Evolutionary conservation across 2,888 invertebrate genomes (phyloP), one percentile per base, ranked within the genome.

Genomic region (Cyclophora punctaria): DNA sequence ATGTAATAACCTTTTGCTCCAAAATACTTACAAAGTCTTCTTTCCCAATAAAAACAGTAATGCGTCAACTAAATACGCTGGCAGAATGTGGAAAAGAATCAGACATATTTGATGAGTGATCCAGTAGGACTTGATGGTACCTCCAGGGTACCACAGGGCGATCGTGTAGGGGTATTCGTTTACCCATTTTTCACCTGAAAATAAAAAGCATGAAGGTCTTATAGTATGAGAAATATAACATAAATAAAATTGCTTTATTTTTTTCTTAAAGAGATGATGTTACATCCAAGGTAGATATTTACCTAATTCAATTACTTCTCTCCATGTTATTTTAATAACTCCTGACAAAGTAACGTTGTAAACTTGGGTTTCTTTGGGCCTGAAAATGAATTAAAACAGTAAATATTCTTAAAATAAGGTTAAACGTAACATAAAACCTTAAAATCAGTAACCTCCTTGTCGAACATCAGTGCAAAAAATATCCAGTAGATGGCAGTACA

Each of bases 271-370:
- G 20, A 20, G 20, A 20, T 20, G 20, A 20, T 20, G 20, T 20
- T 20, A 20, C 20, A 20, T 20, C 20, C 20, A 20, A 1, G 20
- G 20, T 20, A 20, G 20, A 20, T 20, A 20, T 20, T 20, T 89
- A 67, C 94, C 93, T 40, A 90, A 85, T 60, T 92, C 91, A 64
- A 97, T 91, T 47, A 96, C 92, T 63, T 94, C 91, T 20, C 93
- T 93, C 98, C 98, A 99, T 0, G 94, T 93, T 47, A 97, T 83
- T 0, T 94, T 92, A 55, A 95, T 92, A 34, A 94, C 91, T 20
- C 90, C 90, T 0, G 96, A 94, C 3, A 94, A 89, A 2, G 96
- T 95, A 48, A 95, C 90, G 73, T 98, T 97, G 76, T 93, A 93
- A 5, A 95, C 91, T 7, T 90, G 83, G 0, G 87, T 82, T 35